Conservation (phyloP, 2,888 invertebrate species). For the Napeogenes inachia region DNA sequence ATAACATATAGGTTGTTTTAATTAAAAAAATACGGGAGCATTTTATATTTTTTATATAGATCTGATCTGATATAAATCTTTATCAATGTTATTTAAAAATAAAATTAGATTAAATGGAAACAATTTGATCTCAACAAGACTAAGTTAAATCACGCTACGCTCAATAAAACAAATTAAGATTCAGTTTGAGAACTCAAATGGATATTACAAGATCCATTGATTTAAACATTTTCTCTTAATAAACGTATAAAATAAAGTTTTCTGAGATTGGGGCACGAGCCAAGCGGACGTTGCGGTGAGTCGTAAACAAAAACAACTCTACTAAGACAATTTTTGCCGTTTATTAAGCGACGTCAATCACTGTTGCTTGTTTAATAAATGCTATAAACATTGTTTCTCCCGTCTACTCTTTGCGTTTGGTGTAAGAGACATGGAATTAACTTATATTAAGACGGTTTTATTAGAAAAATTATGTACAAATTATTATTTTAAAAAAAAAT, state of each 20-base stretch:
- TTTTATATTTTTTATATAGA: no score
- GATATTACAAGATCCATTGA: background rate
- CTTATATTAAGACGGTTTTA: background rate
- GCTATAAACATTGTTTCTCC: slow-evolving; percentile 57
- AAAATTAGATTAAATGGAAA: slow-evolving; percentile 1
- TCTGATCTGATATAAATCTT: no score
- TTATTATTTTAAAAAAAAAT: no score
- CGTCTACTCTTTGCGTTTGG: slow-evolving; percentile 38
- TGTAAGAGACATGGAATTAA: slow-evolving; percentile 29
- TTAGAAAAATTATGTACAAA: no score
- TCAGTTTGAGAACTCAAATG: no score
- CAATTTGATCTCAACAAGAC: background rate
- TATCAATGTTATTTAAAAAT: background rate
- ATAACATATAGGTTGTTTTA: no score
- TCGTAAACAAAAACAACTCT: slow-evolving; percentile 36
- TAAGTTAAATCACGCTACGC: background rate
- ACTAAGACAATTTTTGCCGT: slow-evolving; percentile 36
- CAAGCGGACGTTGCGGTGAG: slow-evolving; percentile 16
- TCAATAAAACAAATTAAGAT: background rate
- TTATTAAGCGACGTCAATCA: slow-evolving; percentile 65
- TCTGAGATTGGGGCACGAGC: background rate
- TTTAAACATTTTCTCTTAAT: background rate
- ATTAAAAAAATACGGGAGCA: no score
- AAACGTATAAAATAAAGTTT: background rate
- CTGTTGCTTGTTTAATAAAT: slow-evolving; percentile 57